Evolutionary conservation across 2,797 vertebrate genomes (phyloP), one percentile per base, ranked within the genome.

Genomic region (Sylvia borin): DNA sequence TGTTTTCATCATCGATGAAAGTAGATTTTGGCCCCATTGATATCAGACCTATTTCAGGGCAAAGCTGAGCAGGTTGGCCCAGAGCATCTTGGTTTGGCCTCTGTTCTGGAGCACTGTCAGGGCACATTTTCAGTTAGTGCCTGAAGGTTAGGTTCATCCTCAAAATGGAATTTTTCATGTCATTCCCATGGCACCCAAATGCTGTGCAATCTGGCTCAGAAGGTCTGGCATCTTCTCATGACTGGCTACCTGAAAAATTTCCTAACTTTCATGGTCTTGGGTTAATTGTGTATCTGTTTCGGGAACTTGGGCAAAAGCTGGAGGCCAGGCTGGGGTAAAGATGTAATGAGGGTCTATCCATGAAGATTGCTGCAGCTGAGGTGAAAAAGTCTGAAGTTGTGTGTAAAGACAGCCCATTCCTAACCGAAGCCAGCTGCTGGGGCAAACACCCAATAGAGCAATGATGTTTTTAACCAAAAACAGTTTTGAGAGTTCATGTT

Each of bases 71-170:
- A 31, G 16, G 43, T 14, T 79, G 51, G 22, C 17, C 43, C 24
- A 61, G 45, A 90, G 27, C 26, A 83, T 10, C 0, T 2, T 53
- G 57, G 20, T 54, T 53, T 79, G 50, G 16, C 2, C 16, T 7
- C 34, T 75, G 36, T 12, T 27, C 34, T 32, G 13, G 40, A 15
- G 11, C 57, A 48, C 48, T 3, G 1, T 43, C 65, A 7, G 20
- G 13, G 5, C n/a, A 45, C 0, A 0, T 17, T 21, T 75, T 72
- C 34, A 54, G 2, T 34, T 38, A 45, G 38, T 13, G 7, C 40
- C 51, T 57, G 51, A 82, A 36, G 31, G 21, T 74, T 57, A 60
- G 4, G 7, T 66, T 82, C 36, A 82, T 38, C 16, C 50, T 88
- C 61, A 26, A 1, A 2, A 7, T 3, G 8, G 16, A 7, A 29